phyloP scores from a whole-genome alignment of 1,140 invertebrate genomes.

The Bombus cullumanus region DNA sequence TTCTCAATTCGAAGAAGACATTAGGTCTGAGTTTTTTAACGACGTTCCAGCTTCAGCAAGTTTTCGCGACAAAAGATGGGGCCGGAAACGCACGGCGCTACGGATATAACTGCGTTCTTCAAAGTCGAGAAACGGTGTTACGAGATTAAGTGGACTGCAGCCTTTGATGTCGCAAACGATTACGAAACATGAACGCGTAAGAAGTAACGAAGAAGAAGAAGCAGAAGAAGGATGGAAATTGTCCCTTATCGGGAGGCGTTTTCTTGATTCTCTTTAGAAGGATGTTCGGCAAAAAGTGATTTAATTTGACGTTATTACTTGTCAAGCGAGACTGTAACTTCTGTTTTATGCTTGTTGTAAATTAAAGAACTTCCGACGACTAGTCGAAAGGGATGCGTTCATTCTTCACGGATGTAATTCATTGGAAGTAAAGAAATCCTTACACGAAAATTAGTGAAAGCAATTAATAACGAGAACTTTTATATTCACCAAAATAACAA shows the following conservation, averaged over 20 bases:
- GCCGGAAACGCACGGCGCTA: constrained; percentile 6
- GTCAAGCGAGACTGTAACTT: not conserved
- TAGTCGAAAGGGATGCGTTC: not conserved
- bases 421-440: not conserved
- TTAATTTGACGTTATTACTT: constrained; percentile 41
- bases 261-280: not conserved
- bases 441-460: not conserved
- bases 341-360: constrained; percentile 20
- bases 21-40: constrained; percentile 47
- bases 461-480: not conserved
- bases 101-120: not conserved
- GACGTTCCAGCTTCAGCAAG: constrained; percentile 38
- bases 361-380: constrained; percentile 35
- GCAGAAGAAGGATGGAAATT: not conserved
- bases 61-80: constrained; percentile 21
- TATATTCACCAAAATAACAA: not conserved
- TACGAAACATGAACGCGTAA: not conserved
- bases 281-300: constrained; percentile 9
- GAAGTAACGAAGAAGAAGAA: not conserved
- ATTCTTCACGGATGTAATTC: not conserved
- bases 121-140: constrained; percentile 16
- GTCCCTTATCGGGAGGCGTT: not conserved
- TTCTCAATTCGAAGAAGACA: constrained; percentile 13
- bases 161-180: constrained; percentile 41
- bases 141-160: constrained; percentile 40